Conservation (phyloP, 2,888 invertebrate genomes). For the Alloscopus bannaensis region DNA sequence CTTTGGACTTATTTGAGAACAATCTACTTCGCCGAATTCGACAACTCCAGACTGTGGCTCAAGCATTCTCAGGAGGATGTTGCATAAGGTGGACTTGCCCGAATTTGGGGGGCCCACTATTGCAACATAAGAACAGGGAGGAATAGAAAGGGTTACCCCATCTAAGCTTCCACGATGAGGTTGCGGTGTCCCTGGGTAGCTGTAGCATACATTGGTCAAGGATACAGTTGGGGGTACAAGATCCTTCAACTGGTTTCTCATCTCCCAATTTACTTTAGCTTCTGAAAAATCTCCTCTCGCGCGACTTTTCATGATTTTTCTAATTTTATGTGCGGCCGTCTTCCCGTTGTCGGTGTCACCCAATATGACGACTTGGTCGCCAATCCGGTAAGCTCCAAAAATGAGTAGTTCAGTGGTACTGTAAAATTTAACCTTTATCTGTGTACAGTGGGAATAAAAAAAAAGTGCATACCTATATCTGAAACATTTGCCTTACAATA, state of each 20-base stretch:
- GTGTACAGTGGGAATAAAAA: background rate
- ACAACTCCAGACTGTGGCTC: slow-evolving; percentile 41
- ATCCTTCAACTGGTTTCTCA: background rate
- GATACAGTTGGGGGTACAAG: slow-evolving; percentile 22
- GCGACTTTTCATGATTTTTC: slow-evolving; percentile 18
- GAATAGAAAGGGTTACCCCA: slow-evolving; percentile 47
- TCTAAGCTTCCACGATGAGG: background rate
- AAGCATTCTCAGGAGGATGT: slow-evolving; percentile 44
- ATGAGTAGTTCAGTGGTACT: slow-evolving; percentile 33
- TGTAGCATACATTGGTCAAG: slow-evolving; percentile 13
- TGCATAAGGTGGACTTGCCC: slow-evolving; percentile 48
- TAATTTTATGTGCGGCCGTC: slow-evolving; percentile 33
- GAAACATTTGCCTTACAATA: background rate
- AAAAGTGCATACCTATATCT: too few species aligned
- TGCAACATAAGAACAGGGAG: slow-evolving; percentile 52
- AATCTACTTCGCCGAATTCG: slow-evolving; percentile 42
- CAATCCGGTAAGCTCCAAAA: slow-evolving; percentile 32
- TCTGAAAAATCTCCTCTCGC: background rate
- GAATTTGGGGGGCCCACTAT: slow-evolving; percentile 49
- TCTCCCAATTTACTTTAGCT: too few species aligned
- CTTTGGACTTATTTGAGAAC: background rate
- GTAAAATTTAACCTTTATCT: background rate
- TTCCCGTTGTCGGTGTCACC: slow-evolving; percentile 31
- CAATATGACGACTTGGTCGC: slow-evolving; percentile 29
- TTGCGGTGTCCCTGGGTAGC: background rate